Base-by-base conservation (phyloP, 2,113 vertebrate species). In the Bubalus kerabau region DNA sequence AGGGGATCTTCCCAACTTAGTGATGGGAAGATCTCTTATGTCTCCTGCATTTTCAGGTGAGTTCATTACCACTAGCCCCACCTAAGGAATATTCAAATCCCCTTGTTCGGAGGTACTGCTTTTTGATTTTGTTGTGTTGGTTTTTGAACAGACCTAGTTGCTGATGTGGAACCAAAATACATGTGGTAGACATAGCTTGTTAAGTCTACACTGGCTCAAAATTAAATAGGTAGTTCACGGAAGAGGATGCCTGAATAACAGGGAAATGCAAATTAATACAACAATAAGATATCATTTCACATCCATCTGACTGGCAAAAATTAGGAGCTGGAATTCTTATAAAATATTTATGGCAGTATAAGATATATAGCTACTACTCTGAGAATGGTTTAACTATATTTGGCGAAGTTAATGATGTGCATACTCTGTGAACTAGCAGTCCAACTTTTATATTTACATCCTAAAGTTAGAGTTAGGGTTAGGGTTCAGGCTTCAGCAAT, bases 221-320 rank as follows among this genome's bases (percentile, higher is more conserved):
- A 95, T 89, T 91, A 93, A 97, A 60, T 89, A 94, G n/a, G 8
- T 30, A 96, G 24, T 91, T 94, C n/a, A 76, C 21, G 24, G 52
- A 87, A 85, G 60, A 86, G 43, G 56, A 54, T 95, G 32, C 67
- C 46, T 85, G 64, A 90, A 82, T 82, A 96, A 67, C 26, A 67
- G 67, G 28, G 40, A 71, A 83, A 94, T 83, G 50, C n/a, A 95
- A 92, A 94, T 67, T 78, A 86, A 97, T 84, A 21, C n/a, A 92
- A 91, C 6, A 74, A 28, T 78, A 90, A 86, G 56, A 87, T 62
- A 56, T 59, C 3, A 36, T 74, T 93, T 56, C 32, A 5, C 52
- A 96, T 59, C 24, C 6, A 94, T 62, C 57, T 56, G 30, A 74
- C 32, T 60, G 43, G 62, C 21, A 94, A 89, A 91, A 67, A 78